Evolutionary conservation across 2,113 vertebrate species (phyloP).

Genomic region (Phodopus roborovskii): DNA sequence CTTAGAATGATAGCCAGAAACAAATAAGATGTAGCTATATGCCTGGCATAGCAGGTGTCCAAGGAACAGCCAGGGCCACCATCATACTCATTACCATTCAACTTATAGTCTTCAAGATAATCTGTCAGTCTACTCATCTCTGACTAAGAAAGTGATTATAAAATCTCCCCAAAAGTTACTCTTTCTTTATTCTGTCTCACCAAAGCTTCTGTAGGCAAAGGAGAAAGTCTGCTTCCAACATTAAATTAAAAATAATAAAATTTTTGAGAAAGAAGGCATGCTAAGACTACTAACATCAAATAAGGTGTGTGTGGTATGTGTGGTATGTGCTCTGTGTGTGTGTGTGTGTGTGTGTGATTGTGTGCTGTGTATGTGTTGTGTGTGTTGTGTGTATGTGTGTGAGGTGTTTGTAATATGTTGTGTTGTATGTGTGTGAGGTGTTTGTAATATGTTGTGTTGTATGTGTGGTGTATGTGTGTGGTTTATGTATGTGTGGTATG

Average conservation of each 20-base stretch:
- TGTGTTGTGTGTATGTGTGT: too few species aligned
- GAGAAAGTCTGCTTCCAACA: neutral
- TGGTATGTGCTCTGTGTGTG: too few species aligned
- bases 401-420: too few species aligned
- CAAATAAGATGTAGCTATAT: neutral
- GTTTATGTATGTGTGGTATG: neutral
- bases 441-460: too few species aligned
- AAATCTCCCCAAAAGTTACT: neutral
- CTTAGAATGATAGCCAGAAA: neutral
- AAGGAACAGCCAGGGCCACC: neutral
- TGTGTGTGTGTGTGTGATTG: too few species aligned
- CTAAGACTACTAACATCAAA: neutral
- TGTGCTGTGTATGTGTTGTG: too few species aligned
- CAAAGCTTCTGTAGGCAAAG: neutral
- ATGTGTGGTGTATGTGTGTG: neutral
- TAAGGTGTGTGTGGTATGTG: neutral
- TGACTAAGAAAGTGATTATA: neutral
- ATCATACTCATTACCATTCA: neutral
- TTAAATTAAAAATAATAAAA: constrained; percentile 53
- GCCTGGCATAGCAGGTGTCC: neutral
- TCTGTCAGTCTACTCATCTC: neutral
- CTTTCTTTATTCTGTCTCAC: neutral
- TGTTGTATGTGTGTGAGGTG: too few species aligned
- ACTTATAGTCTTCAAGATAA: neutral
- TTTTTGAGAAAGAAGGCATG: constrained; percentile 30